Conservation (phyloP, 2,888 invertebrate genomes). For the Steromphala cineraria region DNA sequence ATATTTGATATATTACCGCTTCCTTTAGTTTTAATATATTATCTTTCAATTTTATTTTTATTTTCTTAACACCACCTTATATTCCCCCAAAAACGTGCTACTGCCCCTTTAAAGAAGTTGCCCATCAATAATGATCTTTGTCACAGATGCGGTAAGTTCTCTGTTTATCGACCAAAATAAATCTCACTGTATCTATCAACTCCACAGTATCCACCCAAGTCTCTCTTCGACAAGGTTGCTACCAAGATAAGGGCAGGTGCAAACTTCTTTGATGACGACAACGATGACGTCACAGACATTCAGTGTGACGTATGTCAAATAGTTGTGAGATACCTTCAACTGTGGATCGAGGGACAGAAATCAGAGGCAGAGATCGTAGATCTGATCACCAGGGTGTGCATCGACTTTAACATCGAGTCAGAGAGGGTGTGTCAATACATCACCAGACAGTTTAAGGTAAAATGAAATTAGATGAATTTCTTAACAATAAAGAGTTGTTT, state of each 20-base stretch:
- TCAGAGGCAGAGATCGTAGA: constrained; percentile 60
- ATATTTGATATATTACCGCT: too few species aligned
- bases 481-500: too few species aligned
- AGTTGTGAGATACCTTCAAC: constrained; percentile 34
- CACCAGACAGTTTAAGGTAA: constrained; percentile 81
- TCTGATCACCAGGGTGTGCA: constrained; percentile 79
- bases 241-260: neutral
- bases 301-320: constrained; percentile 44
- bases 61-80: too few species aligned
- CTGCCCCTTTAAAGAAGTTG: too few species aligned
- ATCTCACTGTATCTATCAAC: neutral
- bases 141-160: too few species aligned
- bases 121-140: too few species aligned
- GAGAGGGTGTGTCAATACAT: constrained; percentile 92
- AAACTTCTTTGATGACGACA: neutral
- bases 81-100: too few species aligned
- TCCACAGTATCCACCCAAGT: neutral
- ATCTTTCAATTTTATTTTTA: too few species aligned
- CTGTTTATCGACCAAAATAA: too few species aligned
- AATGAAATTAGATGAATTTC: constrained; percentile 65
- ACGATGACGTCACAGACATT: neutral
- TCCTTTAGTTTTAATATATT: too few species aligned
- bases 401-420: constrained; percentile 90
- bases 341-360: constrained; percentile 33
- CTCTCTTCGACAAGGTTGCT: neutral